Evolutionary conservation across 2,888 invertebrate genomes (phyloP), one percentile per base, ranked within the genome.

Genomic region (Drosophila fulvimacula): DNA sequence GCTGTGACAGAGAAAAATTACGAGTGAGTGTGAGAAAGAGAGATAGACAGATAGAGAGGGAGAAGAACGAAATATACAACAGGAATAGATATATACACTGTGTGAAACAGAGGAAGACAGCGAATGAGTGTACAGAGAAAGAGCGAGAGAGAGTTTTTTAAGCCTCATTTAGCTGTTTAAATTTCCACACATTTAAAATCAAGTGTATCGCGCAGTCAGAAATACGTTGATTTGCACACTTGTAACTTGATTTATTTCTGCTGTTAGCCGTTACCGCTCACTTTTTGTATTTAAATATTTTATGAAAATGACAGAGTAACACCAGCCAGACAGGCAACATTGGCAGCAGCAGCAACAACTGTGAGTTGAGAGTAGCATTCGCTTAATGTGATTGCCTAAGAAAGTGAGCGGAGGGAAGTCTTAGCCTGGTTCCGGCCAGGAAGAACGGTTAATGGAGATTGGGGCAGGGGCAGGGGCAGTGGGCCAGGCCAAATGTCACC

Each of bases 231-330:
- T 3, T 13, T 30, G 17, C 0, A 30, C 30, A 13, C 24, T 1
- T 17, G 24, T 10, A 10, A 17, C 34, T 21, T 21, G 7, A 9
- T 62, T 61, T 76, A 19, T 27, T 32, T 6, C 36, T 69, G 30
- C 63, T 63, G 49, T 67, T 56, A 52, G 63, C 60, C 65, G 10
- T 65, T 69, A 60, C 57, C 63, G 76, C 65, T 75, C 70, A 61
- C 55, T 79, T 78, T 62, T 65, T 66, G 72, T 75, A 80, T 82
- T 81, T 87, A 81, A 83, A 83, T 83, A 88, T 87, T 87, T 84
- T 75, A 83, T 84, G 76, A 79, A 85, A 76, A 70, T 69, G 75
- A 69, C 75, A 76, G 62, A 73, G 69, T 68, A 64, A 77, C 75
- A 72, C 57, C 73, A 66, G 44, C 51, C 51, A 60, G 49, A 53